These are phyloP conservation scores for Maniola hyperantus DNA, from an alignment of 2,888 invertebrate genomes.

Conservation along the genomic window DNA sequence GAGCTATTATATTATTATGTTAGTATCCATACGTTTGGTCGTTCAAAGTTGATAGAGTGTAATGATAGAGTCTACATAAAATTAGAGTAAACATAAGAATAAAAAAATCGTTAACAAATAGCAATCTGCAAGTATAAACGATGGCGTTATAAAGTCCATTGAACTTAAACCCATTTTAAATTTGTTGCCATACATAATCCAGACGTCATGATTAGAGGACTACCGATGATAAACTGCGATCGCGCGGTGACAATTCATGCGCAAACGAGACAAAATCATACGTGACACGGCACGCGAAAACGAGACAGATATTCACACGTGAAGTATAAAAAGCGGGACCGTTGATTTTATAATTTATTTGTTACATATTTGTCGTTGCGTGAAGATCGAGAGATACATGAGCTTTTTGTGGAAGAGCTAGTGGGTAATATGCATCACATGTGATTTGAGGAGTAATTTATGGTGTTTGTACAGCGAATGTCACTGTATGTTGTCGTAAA, in stretches of 20 bases:
- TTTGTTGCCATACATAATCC: constrained; percentile 56
- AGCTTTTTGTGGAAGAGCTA: constrained; percentile 73
- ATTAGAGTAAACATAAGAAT: constrained; percentile 8
- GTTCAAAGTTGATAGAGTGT: not conserved
- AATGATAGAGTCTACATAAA: constrained; percentile 3
- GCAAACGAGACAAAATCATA: constrained; percentile 54
- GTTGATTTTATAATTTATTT: constrained; percentile 83
- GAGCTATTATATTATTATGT: constrained; percentile 2
- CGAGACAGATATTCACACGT: constrained; percentile 55
- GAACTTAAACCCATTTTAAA: constrained; percentile 54
- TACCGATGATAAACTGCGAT: constrained; percentile 73
- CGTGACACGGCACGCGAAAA: constrained; percentile 47
- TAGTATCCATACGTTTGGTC: not conserved
- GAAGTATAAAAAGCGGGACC: constrained; percentile 74
- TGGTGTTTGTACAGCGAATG: constrained; percentile 74
- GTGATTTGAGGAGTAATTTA: constrained; percentile 81
- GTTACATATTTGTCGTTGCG: constrained; percentile 82
- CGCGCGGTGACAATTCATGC: constrained; percentile 61
- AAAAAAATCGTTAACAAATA: constrained; percentile 1
- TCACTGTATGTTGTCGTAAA: constrained; percentile 67
- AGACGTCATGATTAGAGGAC: constrained; percentile 73
- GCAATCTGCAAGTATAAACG: constrained; percentile 21
- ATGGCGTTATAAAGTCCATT: constrained; percentile 54
- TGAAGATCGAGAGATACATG: constrained; percentile 81
- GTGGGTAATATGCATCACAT: constrained; percentile 77